Base-by-base conservation (phyloP, 1,140 invertebrate species). In the Callitettix versicolor region DNA sequence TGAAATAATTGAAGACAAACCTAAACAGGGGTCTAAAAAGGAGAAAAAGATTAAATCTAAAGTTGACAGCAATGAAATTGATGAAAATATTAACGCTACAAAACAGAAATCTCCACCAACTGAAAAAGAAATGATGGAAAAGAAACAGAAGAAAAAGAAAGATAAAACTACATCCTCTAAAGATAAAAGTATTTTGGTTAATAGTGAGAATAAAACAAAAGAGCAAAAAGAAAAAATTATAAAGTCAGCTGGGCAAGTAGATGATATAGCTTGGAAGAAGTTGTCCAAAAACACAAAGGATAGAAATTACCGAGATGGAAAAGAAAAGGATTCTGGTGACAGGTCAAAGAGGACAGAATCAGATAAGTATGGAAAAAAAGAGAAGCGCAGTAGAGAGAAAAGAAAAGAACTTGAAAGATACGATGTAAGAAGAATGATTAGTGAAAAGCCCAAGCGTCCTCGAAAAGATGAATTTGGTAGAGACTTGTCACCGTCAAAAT, bases 401-500 rank as follows among this genome's bases (percentile, higher is more conserved):
- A 71, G 86, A 5, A 85, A 88, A 64, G 87, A 90, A 60, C 70
- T 91, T 20, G 84, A 86, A 58, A 74, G 86, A 12, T 90, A 91
- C 63, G 83, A 90, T 71, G 86, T 91, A 0, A 73, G 88, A 17
- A 81, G 83, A 56, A 71, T 90, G 30, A 82, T 91, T 12, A 75
- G 79, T 1, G 81, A 84, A 54, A 84, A 84, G 56, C 78, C 79
- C 0, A 70, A 76, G 47, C 74, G 78, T n/a, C 69, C 76, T 17
- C 68, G 67, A 24, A 86, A 85, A 68, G 87, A 90, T 67, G 79
- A 84, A 26, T 90, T 88, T 70, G 86, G 86, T 0, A 72, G 86
- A n/a, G 86, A 89, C 67, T 75, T 80, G 38, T 74, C 70, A 1
- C 59, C 68, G 14, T 74, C 71, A 42, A 67, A 60, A 44, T 62